Evolutionary conservation across 2,797 vertebrate genomes (phyloP).

Genomic region (Scyliorhinus canicula): DNA sequence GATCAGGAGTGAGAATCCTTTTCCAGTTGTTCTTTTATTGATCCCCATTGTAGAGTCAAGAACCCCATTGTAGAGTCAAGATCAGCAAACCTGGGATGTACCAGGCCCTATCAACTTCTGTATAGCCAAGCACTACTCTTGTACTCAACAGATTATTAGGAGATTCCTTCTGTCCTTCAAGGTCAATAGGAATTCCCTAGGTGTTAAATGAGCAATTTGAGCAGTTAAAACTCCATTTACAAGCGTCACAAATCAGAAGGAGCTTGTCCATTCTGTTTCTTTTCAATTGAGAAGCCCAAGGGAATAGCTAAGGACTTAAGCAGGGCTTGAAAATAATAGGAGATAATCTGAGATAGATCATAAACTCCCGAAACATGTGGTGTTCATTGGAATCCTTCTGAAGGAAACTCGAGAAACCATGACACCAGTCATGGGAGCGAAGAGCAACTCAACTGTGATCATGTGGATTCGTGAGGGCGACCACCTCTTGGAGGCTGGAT

Average conservation of each 20-base stretch:
- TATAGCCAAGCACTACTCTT: background rate
- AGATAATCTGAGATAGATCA: background rate
- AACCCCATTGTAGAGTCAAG: background rate
- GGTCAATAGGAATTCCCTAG: background rate
- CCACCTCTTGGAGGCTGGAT: background rate
- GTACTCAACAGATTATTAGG: no score
- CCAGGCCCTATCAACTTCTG: background rate
- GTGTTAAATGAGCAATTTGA: background rate
- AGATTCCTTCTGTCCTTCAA: background rate
- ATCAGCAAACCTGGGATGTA: background rate
- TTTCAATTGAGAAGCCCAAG: background rate
- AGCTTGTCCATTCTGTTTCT: background rate
- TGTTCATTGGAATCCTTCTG: background rate
- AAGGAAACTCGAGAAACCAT: background rate
- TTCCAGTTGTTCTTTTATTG: background rate
- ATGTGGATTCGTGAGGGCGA: background rate
- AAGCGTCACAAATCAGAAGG: no score
- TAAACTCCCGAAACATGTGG: background rate
- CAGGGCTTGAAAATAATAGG: background rate
- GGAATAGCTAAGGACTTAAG: background rate
- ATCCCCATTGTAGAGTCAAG: background rate
- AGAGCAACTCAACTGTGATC: background rate
- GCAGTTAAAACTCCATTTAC: background rate
- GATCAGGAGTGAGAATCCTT: background rate
- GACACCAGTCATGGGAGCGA: background rate